Percentiles rank a stretch among this genome's conserved stretches.
phyloP scores from a whole-genome alignment of 2,113 vertebrate species.

The Oostethus manadensis region DNA sequence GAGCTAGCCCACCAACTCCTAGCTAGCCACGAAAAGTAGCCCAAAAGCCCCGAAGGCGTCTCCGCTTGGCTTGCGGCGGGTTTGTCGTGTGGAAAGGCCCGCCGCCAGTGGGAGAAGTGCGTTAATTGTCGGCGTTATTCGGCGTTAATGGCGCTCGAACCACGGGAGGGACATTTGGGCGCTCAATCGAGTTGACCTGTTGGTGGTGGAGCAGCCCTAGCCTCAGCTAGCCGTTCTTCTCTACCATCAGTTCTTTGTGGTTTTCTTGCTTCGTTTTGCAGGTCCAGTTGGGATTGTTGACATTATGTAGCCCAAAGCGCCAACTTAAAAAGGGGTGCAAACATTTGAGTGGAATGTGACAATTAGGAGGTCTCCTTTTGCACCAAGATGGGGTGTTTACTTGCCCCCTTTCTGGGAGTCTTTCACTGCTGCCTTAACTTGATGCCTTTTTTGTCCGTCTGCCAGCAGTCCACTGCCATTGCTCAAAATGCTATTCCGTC shows the following conservation, averaged over 20 bases:
- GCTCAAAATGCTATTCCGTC: slow-evolving; percentile 86
- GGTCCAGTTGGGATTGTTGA: too few relatives aligned
- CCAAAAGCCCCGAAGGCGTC: background rate
- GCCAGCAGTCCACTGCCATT: slow-evolving; percentile 84
- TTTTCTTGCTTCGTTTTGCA: background rate
- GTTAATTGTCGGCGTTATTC: background rate
- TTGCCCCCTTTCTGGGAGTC: background rate
- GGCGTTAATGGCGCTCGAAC: slow-evolving; percentile 5
- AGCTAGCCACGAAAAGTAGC: too few relatives aligned
- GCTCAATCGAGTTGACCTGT: slow-evolving; percentile 46
- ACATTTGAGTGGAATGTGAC: slow-evolving; percentile 39
- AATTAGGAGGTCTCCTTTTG: slow-evolving; percentile 15
- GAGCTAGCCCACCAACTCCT: too few relatives aligned
- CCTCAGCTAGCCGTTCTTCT: background rate
- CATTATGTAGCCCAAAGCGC: background rate
- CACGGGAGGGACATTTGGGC: slow-evolving; percentile 73
- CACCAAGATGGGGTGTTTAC: slow-evolving; percentile 14
- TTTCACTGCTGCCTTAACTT: background rate
- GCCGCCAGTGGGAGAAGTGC: background rate
- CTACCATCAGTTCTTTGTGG: background rate
- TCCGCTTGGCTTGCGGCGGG: accelerated
- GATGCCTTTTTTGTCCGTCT: background rate
- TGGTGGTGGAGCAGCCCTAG: background rate
- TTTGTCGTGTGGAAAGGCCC: background rate
- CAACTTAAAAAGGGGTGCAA: slow-evolving; percentile 19